phyloP scores from a whole-genome alignment of 2,888 invertebrate species.

The Neoascia interrupta region DNA sequence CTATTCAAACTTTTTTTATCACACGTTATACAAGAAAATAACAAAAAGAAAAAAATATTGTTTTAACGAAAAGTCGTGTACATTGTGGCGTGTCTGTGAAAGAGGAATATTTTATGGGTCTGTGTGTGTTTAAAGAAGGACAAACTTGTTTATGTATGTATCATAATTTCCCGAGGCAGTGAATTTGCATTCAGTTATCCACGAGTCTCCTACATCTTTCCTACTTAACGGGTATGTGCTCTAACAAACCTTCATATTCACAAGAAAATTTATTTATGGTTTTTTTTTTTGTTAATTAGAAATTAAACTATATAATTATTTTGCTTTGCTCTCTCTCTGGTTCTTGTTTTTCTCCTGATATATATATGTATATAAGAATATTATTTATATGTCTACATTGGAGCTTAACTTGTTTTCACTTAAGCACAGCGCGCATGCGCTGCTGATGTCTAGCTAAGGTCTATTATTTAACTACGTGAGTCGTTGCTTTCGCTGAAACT shows the following conservation, averaged over 20 bases:
- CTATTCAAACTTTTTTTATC: slow-evolving; percentile 62
- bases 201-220: slow-evolving; percentile 19
- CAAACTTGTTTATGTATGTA: slow-evolving; percentile 6
- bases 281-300: slow-evolving; percentile 4
- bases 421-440: slow-evolving; percentile 72
- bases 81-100: slow-evolving; percentile 13
- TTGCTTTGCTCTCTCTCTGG: slow-evolving; percentile 20
- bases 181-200: slow-evolving; percentile 35
- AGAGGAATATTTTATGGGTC: too few species aligned
- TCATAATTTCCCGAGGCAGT: slow-evolving; percentile 53
- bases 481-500: slow-evolving; percentile 80
- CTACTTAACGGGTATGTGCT: slow-evolving; percentile 37
- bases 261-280: slow-evolving; percentile 32
- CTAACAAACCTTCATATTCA: slow-evolving; percentile 42
- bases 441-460: slow-evolving; percentile 64
- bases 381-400: slow-evolving; percentile 60
- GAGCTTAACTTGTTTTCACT: slow-evolving; percentile 66
- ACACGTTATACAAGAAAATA: slow-evolving; percentile 57
- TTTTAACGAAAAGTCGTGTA: slow-evolving; percentile 6
- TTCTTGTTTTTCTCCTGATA: slow-evolving; percentile 50
- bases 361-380: slow-evolving; percentile 38
- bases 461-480: slow-evolving; percentile 79
- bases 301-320: slow-evolving; percentile 60
- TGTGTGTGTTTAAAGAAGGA: slow-evolving; percentile 10
- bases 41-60: slow-evolving; percentile 30